Evolutionary conservation across 2,113 vertebrate genomes (phyloP), one percentile per base, ranked within the genome.

Genomic region (Ammodytes marinus): DNA sequence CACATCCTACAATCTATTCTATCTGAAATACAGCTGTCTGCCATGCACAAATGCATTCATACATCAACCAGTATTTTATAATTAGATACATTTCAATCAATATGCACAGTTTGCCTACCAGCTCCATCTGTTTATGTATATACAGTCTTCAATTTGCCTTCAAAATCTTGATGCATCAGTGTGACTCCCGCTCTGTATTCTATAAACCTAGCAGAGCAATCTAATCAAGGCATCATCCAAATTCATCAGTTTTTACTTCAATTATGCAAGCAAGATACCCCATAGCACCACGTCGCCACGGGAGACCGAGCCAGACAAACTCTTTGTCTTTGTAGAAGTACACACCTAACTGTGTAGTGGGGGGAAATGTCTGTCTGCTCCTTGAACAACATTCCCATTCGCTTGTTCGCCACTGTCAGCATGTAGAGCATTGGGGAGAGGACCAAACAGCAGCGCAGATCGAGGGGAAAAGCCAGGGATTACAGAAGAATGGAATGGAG

Each of bases 201-300:
- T 52, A 65, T 27, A 27, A 27, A 37, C 37, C 10, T 4, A 76
- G 86, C 40, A 69, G 58, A 63, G 67, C 52, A 73, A 87, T 85
- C 86, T 76, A 88, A 88, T 89, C 90, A 90, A 87, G 64, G 86
- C 80, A 85, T 89, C 81, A 76, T 86, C 70, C 53, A 77, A 86
- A 84, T 86, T 88, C 89, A 90, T 92, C 86, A 74, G 14, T 74
- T 86, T 74, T 86, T 80, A 17, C 69, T 85, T 82, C 58, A 86
- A 79, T 90, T 91, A 89, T 85, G 84, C 72, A 80, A 86, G 74
- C 57, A 37, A 82, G 69, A 85, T 67, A 69, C 76, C 65, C 86
- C 70, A 87, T 69, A 86, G 78, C 82, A 73, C 43, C 10, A 8
- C 76, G 66, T 71, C 39, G 7, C 80, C 65, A 76, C 75, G 46